Evolutionary conservation across 1,140 invertebrate genomes (phyloP).

Genomic region (Drosophila ananassae): DNA sequence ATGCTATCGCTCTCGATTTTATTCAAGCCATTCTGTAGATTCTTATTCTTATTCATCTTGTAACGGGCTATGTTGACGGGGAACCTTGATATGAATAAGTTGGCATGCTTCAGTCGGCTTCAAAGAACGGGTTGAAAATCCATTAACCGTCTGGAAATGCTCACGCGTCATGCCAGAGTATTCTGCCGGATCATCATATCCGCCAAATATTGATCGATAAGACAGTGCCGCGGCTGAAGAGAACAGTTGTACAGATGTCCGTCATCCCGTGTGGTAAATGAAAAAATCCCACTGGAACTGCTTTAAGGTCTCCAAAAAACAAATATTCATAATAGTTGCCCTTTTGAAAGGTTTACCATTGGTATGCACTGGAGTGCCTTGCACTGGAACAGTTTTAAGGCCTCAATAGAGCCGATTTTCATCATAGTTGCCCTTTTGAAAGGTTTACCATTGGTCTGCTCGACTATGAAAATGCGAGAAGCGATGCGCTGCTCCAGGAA

Average conservation of each 20-base stretch:
- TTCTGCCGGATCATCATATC: too few relatives aligned
- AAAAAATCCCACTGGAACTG: constrained; percentile 93
- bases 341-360: constrained; percentile 93
- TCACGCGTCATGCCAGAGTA: constrained; percentile 91
- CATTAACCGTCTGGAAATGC: constrained; percentile 93
- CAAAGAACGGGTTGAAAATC: constrained; percentile 97
- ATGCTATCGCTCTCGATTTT: constrained; percentile 94
- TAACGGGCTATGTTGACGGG: constrained; percentile 94
- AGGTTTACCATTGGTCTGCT: constrained; percentile 88
- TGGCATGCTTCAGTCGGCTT: constrained; percentile 91
- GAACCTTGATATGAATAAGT: constrained; percentile 93
- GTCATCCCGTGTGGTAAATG: constrained; percentile 97
- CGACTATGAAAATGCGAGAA: constrained; percentile 97
- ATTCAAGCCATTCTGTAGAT: constrained; percentile 92
- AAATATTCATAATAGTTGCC: constrained; percentile 97
- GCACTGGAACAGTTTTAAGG: too few relatives aligned
- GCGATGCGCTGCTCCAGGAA: constrained; percentile 95
- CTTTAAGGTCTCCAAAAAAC: constrained; percentile 93
- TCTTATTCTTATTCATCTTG: constrained; percentile 94
- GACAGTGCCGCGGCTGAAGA: constrained; percentile 95
- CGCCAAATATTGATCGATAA: constrained; percentile 95
- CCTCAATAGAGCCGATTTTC: too few relatives aligned
- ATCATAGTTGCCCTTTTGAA: constrained; percentile 97
- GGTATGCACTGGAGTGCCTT: too few relatives aligned
- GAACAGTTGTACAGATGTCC: constrained; percentile 96